Percentiles rank a stretch among this genome's conserved stretches.
Evolutionary conservation across 2,113 vertebrate species (phyloP).

Genomic region (Condylura cristata): DNA sequence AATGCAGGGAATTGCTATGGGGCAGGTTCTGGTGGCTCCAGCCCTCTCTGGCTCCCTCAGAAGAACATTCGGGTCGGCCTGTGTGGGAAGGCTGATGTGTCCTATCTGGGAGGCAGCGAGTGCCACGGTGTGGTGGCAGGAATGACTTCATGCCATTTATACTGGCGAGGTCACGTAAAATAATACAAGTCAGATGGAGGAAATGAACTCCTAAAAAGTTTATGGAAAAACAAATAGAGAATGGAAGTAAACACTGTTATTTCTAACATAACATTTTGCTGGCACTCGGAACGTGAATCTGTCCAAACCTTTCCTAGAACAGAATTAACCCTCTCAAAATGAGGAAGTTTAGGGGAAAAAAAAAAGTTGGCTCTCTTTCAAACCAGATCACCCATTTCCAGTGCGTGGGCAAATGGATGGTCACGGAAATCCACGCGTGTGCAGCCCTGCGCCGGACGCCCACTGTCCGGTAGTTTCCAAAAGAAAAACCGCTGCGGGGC

Average conservation of each 20-base stretch:
- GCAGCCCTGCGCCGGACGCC: too few species aligned
- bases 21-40: not conserved
- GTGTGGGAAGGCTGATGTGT: constrained; percentile 10
- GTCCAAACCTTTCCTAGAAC: constrained; percentile 81
- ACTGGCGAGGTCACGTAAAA: constrained; percentile 78
- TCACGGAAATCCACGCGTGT: constrained; percentile 67
- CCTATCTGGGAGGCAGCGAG: constrained; percentile 60
- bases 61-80: not conserved
- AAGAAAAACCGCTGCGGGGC: constrained; percentile 18
- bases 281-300: constrained; percentile 77
- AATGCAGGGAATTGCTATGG: not conserved
- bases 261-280: constrained; percentile 77
- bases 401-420: constrained; percentile 69
- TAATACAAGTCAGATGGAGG: constrained; percentile 82
- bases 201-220: constrained; percentile 80
- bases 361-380: constrained; percentile 71
- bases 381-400: constrained; percentile 80
- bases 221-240: constrained; percentile 77
- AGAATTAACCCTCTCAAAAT: constrained; percentile 79
- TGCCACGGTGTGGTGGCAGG: constrained; percentile 59
- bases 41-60: not conserved
- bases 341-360: constrained; percentile 81
- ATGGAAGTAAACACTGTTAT: constrained; percentile 65
- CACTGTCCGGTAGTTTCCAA: not conserved
- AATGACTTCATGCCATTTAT: constrained; percentile 78